Evolutionary conservation across 2,888 invertebrate genomes (phyloP).

Genomic region (Hyposoter dolosus): DNA sequence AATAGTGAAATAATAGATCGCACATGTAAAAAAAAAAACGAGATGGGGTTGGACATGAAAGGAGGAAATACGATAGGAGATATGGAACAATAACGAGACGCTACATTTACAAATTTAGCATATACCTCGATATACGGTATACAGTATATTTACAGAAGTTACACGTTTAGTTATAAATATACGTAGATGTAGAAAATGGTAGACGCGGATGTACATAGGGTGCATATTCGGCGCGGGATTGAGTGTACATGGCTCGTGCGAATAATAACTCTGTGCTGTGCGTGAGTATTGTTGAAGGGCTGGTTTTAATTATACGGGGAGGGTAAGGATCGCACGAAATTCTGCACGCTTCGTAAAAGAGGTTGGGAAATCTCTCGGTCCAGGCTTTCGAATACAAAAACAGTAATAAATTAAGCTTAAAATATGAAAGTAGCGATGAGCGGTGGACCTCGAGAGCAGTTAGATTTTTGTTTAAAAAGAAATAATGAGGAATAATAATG

Average conservation of each 20-base stretch:
- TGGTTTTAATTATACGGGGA: background rate
- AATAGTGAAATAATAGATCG: background rate
- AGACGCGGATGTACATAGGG: background rate
- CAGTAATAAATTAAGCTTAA: background rate
- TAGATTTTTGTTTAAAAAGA: background rate
- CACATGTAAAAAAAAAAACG: background rate
- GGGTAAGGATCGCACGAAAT: background rate
- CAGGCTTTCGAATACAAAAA: background rate
- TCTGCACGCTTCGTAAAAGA: background rate
- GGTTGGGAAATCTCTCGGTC: background rate
- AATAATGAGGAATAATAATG: background rate
- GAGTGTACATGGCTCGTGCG: slow-evolving; percentile 38
- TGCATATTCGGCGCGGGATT: slow-evolving; percentile 44
- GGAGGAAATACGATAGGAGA: slow-evolving; percentile 13
- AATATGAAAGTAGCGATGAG: background rate
- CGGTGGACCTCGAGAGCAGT: background rate
- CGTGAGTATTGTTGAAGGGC: slow-evolving; percentile 8
- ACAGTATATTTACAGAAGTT: slow-evolving; percentile 80
- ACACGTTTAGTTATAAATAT: slow-evolving; percentile 69
- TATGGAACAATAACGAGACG: slow-evolving; percentile 67
- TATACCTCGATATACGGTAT: slow-evolving; percentile 56
- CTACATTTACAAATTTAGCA: slow-evolving; percentile 77
- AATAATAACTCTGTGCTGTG: slow-evolving; percentile 47
- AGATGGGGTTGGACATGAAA: slow-evolving; percentile 6
- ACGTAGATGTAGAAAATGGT: slow-evolving; percentile 62